Percentiles rank a stretch among this genome's conserved stretches.
phyloP scores from a whole-genome alignment of 1,140 invertebrate species.

The Diorhabda carinulata region DNA sequence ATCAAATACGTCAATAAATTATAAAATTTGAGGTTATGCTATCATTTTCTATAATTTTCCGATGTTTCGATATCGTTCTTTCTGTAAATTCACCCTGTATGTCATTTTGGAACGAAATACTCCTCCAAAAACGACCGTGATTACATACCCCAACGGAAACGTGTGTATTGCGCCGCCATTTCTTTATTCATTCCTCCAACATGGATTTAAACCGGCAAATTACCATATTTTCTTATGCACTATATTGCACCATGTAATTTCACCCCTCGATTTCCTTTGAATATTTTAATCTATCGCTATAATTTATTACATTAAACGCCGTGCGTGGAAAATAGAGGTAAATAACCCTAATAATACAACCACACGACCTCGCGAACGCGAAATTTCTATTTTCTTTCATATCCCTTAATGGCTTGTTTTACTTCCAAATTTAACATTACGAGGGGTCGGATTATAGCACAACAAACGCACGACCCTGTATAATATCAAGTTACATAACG shows the following conservation, averaged over 20 bases:
- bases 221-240: constrained; percentile 10
- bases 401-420: neutral
- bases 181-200: neutral
- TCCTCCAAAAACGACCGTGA: no score
- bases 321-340: constrained; percentile 7
- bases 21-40: no score
- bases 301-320: constrained; percentile 7
- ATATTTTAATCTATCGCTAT: constrained; percentile 9
- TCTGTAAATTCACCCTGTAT: no score
- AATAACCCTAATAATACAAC: constrained; percentile 5
- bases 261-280: constrained; percentile 4
- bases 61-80: no score
- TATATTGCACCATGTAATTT: constrained; percentile 9
- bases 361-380: neutral
- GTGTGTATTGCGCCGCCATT: constrained; percentile 1
- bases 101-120: no score
- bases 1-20: no score
- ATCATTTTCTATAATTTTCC: no score
- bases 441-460: no score
- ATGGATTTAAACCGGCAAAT: constrained; percentile 5
- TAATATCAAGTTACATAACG: no score
- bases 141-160: neutral
- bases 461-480: no score
- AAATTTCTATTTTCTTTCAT: neutral
- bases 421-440: neutral